These are phyloP conservation scores for Emmelina monodactyla DNA, from an alignment of 2,888 invertebrate genomes.

Conservation along the genomic window DNA sequence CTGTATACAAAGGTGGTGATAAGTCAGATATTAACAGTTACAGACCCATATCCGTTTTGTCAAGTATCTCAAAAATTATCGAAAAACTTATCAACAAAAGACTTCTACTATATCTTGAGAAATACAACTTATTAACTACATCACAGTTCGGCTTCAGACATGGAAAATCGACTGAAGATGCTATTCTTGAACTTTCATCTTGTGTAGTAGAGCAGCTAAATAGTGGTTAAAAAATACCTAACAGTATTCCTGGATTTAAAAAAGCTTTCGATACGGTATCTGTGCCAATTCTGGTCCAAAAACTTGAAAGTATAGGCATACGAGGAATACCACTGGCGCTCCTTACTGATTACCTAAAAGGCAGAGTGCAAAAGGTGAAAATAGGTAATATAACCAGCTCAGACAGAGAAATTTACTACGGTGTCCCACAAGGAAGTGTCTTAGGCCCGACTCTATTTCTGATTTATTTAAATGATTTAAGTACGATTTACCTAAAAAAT, in stretches of 20 bases:
- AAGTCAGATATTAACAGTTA: neutral
- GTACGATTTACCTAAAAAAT: slow-evolving; percentile 3
- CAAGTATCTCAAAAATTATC: neutral
- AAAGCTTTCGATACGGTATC: slow-evolving; percentile 9
- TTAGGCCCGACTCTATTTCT: slow-evolving; percentile 12
- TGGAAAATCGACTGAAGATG: neutral
- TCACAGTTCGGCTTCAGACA: neutral
- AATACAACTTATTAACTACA: neutral
- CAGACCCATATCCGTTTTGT: neutral
- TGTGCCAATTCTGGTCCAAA: slow-evolving; percentile 8
- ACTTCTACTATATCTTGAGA: neutral
- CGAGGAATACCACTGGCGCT: slow-evolving; percentile 6
- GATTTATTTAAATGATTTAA: slow-evolving; percentile 11
- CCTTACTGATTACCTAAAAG: slow-evolving; percentile 5
- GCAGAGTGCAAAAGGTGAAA: slow-evolving; percentile 7
- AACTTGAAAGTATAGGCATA: slow-evolving; percentile 7
- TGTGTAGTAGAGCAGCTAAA: neutral
- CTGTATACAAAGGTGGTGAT: neutral
- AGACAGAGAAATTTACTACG: slow-evolving; percentile 3
- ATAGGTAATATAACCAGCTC: slow-evolving; percentile 1
- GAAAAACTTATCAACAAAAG: neutral
- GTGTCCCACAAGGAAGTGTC: slow-evolving; percentile 12
- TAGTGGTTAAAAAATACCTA: neutral
- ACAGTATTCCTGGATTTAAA: slow-evolving; percentile 5
- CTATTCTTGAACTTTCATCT: neutral